phyloP scores from a whole-genome alignment of 2,797 vertebrate genomes.

The Melanotaenia parkinsoni region DNA sequence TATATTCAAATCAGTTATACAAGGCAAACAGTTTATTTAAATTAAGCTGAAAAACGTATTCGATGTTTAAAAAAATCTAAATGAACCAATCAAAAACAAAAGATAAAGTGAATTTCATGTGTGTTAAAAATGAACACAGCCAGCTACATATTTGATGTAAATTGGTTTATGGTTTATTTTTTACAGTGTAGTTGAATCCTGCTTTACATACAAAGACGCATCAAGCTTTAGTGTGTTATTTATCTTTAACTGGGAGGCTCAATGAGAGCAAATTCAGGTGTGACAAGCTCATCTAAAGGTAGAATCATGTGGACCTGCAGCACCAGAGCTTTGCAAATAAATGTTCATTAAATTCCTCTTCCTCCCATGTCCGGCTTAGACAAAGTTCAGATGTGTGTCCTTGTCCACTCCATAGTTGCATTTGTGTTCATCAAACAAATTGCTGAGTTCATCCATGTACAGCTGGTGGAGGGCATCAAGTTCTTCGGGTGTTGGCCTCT shows the following conservation, averaged over 20 bases:
- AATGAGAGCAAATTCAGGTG: neutral
- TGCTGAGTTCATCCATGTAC: constrained; percentile 86
- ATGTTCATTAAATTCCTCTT: constrained; percentile 34
- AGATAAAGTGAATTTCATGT: neutral
- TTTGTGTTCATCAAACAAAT: constrained; percentile 94
- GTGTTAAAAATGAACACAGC: neutral
- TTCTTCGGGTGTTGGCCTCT: constrained; percentile 82
- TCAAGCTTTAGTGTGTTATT: neutral
- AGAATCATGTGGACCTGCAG: constrained; percentile 16
- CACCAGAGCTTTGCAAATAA: constrained; percentile 49
- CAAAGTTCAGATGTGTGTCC: constrained; percentile 88
- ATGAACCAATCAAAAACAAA: neutral
- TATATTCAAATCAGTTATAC: neutral
- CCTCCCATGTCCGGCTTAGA: constrained; percentile 58
- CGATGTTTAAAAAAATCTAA: neutral
- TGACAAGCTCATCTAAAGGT: constrained; percentile 1
- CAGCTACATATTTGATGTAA: neutral
- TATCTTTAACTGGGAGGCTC: neutral
- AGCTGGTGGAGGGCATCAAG: constrained; percentile 86
- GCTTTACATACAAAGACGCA: neutral
- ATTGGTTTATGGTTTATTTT: neutral
- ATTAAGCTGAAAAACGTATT: neutral
- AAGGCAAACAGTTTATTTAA: neutral
- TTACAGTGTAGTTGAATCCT: neutral
- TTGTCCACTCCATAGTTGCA: constrained; percentile 85